Percentiles rank a stretch among this genome's conserved stretches.
These are phyloP conservation scores for Rhamnusium bicolor DNA, from an alignment of 2,888 invertebrate genomes.

Conservation along the genomic window DNA sequence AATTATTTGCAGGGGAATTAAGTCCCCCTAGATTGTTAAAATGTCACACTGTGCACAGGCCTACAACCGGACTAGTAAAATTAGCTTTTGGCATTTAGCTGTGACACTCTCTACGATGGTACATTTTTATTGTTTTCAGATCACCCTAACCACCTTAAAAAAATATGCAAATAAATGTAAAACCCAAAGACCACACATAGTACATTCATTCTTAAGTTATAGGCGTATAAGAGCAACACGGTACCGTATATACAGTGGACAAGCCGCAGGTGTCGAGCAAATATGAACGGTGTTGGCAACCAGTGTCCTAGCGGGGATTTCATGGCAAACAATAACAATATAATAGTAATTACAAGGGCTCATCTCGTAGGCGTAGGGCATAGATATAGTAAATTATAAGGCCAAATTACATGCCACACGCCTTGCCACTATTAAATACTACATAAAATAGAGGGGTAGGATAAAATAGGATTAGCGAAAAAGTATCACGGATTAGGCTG, in stretches of 20 bases:
- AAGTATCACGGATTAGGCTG: constrained; percentile 6
- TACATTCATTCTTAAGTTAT: too few species aligned
- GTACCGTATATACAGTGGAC: constrained; percentile 9
- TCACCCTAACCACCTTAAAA: too few species aligned
- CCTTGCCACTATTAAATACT: constrained; percentile 30
- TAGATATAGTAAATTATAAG: constrained; percentile 31
- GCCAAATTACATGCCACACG: constrained; percentile 32
- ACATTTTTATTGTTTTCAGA: too few species aligned
- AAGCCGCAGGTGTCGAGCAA: constrained; percentile 41
- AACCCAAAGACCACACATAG: too few species aligned
- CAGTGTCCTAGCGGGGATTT: constrained; percentile 35
- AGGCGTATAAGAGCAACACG: background rate
- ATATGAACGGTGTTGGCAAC: constrained; percentile 31
- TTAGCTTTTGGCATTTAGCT: too few species aligned
- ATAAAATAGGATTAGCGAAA: constrained; percentile 26
- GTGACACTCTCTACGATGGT: too few species aligned
- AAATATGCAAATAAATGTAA: too few species aligned
- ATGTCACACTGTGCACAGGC: too few species aligned
- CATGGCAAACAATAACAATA: constrained; percentile 43
- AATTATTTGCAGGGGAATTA: too few species aligned
- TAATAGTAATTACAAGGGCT: constrained; percentile 41
- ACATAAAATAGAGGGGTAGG: constrained; percentile 32
- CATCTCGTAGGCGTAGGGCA: constrained; percentile 36
- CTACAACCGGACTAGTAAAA: too few species aligned
- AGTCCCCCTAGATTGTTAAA: too few species aligned